Base-by-base conservation (phyloP, 2,888 invertebrate species). In the Embidobia sp. region DNA sequence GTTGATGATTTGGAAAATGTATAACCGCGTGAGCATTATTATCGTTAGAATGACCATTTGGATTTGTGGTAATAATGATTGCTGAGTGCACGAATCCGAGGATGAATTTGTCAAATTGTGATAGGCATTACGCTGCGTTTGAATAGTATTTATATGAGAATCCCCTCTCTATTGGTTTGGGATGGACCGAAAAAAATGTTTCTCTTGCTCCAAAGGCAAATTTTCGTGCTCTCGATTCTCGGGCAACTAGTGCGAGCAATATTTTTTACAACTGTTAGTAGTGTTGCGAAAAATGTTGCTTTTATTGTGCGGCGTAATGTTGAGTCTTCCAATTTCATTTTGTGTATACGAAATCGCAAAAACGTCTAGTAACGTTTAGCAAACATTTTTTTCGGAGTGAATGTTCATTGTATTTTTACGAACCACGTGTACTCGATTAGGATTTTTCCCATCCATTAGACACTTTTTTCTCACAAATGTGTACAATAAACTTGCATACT, bases 401-500 rank as follows among this genome's bases (percentile, higher is more conserved):
- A 63, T 48, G 33, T 49, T 63, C 44, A 57, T 57, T 55, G 33
- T 57, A 70, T 64, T 35, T 46, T 61, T 49, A 48, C 37, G 51
- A 77, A 35, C 29, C 46, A 57, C 33, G 53, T 72, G 26, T 61
- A 59, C 35, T 67, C 55, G 31, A 48, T 48, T 46, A 49, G 42
- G 40, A 53, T 22, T 66, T 63, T 67, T 44, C 49, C 51, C 44
- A 61, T 46, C 29, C 37, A 49, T 63, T 73, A 77, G 67, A 73
- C 31, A 66, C 77, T 53, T 77, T 67, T 77, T 77, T 73, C 67
- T 67, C 72, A 61, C 31, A 66, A 73, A 63, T 73, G 33, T 69
- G 67, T 77, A 73, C 63, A 77, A 73, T 77, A 77, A 77, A 77
- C 69, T 69, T 73, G 48, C 77, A 67, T 70, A 64, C 33, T 70